Evolutionary conservation across 1,140 invertebrate species (phyloP).

Genomic region (Euura lappo): DNA sequence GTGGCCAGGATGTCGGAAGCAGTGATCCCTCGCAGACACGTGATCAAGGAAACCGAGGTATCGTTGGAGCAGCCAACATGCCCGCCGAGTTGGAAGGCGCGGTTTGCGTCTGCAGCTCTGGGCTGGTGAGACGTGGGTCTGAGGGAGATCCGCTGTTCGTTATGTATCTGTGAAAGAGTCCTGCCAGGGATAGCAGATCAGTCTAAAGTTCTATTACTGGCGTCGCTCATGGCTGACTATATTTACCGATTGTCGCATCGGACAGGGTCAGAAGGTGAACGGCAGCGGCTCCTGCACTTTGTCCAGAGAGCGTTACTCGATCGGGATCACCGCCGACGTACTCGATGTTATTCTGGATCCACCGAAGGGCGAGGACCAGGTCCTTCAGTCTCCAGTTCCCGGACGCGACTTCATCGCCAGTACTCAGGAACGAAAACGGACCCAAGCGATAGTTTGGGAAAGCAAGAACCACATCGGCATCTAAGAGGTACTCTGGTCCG

Average conservation of each 20-base stretch:
- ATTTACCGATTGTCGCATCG: slow-evolving; percentile 47
- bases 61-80: not conserved
- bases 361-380: slow-evolving; percentile 56
- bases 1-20: slow-evolving; percentile 3
- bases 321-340: slow-evolving; percentile 47
- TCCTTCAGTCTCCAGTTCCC: slow-evolving; percentile 61
- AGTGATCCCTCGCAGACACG: slow-evolving; percentile 22
- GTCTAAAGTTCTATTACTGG: not conserved
- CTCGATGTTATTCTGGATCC: slow-evolving; percentile 52
- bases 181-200: too few relatives aligned
- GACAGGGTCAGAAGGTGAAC: slow-evolving; percentile 62
- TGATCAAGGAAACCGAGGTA: slow-evolving; percentile 10
- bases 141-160: not conserved
- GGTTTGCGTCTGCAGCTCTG: not conserved
- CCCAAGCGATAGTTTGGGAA: slow-evolving; percentile 65
- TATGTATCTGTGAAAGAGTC: not conserved
- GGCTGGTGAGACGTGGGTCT: slow-evolving; percentile 23
- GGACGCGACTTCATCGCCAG: slow-evolving; percentile 42
- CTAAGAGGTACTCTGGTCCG: slow-evolving; percentile 62
- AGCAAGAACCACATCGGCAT: slow-evolving; percentile 63
- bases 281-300: slow-evolving; percentile 36
- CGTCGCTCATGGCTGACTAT: not conserved
- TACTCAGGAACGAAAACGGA: slow-evolving; percentile 63
- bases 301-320: slow-evolving; percentile 40
- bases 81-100: not conserved